Conservation (phyloP, 1,140 invertebrate genomes). For the Lineus longissimus region DNA sequence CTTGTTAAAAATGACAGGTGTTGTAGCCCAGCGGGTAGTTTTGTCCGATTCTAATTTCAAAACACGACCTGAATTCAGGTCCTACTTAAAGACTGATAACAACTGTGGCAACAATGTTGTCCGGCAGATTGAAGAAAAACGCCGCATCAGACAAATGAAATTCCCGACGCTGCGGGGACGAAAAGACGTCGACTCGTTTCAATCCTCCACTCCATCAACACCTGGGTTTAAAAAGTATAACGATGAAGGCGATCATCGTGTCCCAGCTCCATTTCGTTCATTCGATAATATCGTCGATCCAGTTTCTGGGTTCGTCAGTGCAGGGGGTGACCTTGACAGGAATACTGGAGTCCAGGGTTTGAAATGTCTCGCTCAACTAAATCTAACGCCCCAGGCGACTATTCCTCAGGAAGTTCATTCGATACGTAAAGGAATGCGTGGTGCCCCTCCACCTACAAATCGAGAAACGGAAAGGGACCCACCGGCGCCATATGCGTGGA, state of each 20-base stretch:
- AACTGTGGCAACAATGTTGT: constrained; percentile 38
- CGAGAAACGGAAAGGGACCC: constrained; percentile 36
- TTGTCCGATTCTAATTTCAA: constrained; percentile 40
- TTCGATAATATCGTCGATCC: constrained; percentile 49
- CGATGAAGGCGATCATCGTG: constrained; percentile 39
- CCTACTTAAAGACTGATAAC: constrained; percentile 35
- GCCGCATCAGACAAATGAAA: constrained; percentile 43
- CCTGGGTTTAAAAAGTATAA: constrained; percentile 38
- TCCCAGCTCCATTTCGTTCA: constrained; percentile 36
- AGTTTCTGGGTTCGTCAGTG: constrained; percentile 48
- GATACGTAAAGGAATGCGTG: constrained; percentile 25
- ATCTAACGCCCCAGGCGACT: constrained; percentile 37
- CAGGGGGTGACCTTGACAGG: constrained; percentile 45
- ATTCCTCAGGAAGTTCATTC: constrained; percentile 30
- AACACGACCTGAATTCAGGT: constrained; percentile 36
- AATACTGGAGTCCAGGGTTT: constrained; percentile 41
- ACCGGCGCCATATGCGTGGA: constrained; percentile 42
- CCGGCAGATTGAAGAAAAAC: constrained; percentile 37
- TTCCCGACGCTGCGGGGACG: constrained; percentile 40
- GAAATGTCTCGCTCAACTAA: constrained; percentile 39
- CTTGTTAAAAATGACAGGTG: constrained; percentile 31
- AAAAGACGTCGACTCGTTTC: constrained; percentile 40
- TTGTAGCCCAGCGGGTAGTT: constrained; percentile 24
- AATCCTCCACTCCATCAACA: constrained; percentile 20
- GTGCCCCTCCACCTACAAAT: constrained; percentile 37